These are phyloP conservation scores for Cinclus mexicanus DNA, from an alignment of 2,113 vertebrate genomes.

Conservation along the genomic window DNA sequence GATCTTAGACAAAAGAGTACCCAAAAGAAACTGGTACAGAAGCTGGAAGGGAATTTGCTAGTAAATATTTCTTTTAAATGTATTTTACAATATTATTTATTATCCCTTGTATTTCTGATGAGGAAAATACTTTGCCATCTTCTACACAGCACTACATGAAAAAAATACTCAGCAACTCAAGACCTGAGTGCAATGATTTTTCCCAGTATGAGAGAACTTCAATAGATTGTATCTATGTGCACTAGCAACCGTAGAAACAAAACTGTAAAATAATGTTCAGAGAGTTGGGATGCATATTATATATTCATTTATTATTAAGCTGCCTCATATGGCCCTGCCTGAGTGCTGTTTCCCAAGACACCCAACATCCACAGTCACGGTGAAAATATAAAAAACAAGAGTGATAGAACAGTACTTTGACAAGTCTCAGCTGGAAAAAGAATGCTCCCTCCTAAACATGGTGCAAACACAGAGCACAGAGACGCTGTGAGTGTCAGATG, in stretches of 20 bases:
- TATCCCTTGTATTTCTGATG: background rate
- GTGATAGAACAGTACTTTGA: background rate
- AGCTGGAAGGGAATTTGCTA: background rate
- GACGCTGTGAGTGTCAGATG: background rate
- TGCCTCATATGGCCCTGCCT: background rate
- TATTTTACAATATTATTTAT: background rate
- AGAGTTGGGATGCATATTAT: background rate
- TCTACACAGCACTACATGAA: background rate
- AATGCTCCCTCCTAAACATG: rapidly evolving
- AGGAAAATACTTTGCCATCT: background rate
- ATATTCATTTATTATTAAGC: background rate
- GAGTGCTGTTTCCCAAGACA: background rate
- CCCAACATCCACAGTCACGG: background rate
- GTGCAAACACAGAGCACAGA: background rate
- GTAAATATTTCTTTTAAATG: background rate
- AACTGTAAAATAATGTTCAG: background rate
- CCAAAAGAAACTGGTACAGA: background rate
- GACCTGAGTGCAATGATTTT: background rate
- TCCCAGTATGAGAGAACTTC: background rate
- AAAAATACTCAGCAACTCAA: background rate
- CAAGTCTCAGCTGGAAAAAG: background rate
- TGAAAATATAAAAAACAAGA: background rate
- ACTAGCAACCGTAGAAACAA: background rate
- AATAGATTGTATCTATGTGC: background rate
- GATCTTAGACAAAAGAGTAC: background rate